Conservation (phyloP, 2,888 invertebrate species). For the Pristionchus exspectatus region DNA sequence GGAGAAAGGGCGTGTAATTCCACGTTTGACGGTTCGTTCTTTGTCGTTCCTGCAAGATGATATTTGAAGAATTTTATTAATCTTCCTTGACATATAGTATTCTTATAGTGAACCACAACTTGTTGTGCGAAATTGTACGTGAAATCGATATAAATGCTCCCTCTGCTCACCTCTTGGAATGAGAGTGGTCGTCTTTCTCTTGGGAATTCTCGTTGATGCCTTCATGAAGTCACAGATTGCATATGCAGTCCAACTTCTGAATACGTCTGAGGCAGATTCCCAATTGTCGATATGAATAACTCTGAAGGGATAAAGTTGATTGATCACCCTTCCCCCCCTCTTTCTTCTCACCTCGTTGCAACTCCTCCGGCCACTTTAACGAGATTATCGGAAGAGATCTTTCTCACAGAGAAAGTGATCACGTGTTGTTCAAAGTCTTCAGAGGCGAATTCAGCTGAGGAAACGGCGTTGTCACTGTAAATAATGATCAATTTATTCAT, state of each 20-base stretch:
- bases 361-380: slow-evolving; percentile 65
- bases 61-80: neutral
- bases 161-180: slow-evolving; percentile 8
- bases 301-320: slow-evolving; percentile 60
- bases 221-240: slow-evolving; percentile 72
- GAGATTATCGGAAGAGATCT: slow-evolving; percentile 68
- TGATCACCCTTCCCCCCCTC: neutral
- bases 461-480: slow-evolving; percentile 65
- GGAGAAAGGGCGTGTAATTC: slow-evolving; percentile 71
- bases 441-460: slow-evolving; percentile 67
- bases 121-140: neutral
- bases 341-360: slow-evolving; percentile 62
- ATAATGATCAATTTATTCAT: neutral
- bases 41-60: slow-evolving; percentile 31
- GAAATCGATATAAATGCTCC: neutral
- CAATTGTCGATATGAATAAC: slow-evolving; percentile 75
- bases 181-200: slow-evolving; percentile 33
- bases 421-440: slow-evolving; percentile 69
- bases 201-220: slow-evolving; percentile 59
- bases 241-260: slow-evolving; percentile 72
- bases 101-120: neutral
- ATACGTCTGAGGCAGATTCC: slow-evolving; percentile 70
- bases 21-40: slow-evolving; percentile 71
- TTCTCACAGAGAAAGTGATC: slow-evolving; percentile 69
- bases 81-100: neutral